These are phyloP conservation scores for Phyllostomus discolor DNA, from an alignment of 2,113 vertebrate species.

Conservation along the genomic window DNA sequence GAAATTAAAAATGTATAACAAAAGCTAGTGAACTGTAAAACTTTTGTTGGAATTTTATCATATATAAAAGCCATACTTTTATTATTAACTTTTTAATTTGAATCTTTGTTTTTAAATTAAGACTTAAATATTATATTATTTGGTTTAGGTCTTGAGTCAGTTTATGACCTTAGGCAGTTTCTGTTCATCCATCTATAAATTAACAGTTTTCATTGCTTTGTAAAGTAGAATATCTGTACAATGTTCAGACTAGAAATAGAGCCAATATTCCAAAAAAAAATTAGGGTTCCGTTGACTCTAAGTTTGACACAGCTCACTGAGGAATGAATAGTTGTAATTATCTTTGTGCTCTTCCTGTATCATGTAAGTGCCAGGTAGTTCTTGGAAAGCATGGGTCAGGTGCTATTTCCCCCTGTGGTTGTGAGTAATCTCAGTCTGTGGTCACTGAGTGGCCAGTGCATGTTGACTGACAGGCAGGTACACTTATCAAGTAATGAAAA, in stretches of 20 bases:
- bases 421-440: not conserved
- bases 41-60: not conserved
- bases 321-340: not conserved
- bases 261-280: not conserved
- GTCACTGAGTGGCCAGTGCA: not conserved
- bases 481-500: not conserved
- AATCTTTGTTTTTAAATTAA: constrained; percentile 1
- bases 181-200: not conserved
- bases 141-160: not conserved
- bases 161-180: not conserved
- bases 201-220: constrained; percentile 2
- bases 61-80: not conserved
- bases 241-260: not conserved
- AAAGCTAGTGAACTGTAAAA: not conserved
- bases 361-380: not conserved
- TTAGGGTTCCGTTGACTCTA: not conserved
- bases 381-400: not conserved
- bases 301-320: not conserved
- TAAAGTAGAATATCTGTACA: not conserved
- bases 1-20: not conserved
- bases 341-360: not conserved
- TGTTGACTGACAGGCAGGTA: not conserved
- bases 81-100: not conserved
- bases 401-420: not conserved
- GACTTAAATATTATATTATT: not conserved